phyloP scores from a whole-genome alignment of 2,888 invertebrate genomes.

The Eupithecia dodoneata region DNA sequence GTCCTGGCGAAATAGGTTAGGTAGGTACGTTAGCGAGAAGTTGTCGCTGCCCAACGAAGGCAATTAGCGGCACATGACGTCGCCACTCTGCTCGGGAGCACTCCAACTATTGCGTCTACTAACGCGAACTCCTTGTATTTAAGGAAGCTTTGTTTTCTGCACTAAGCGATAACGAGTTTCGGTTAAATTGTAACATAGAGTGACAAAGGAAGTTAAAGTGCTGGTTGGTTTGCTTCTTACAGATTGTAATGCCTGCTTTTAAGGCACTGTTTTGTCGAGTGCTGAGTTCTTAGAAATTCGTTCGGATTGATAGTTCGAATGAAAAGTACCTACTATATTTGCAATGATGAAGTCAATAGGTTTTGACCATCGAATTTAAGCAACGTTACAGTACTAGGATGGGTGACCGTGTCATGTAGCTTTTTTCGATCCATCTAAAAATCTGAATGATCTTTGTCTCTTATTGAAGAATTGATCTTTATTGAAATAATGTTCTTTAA shows the following conservation, averaged over 20 bases:
- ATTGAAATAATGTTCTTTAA: too few relatives aligned
- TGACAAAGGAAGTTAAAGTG: constrained; percentile 26
- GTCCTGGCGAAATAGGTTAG: constrained; percentile 12
- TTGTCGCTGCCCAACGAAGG: constrained; percentile 63
- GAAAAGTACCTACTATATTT: constrained; percentile 6
- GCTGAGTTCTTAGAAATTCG: constrained; percentile 11
- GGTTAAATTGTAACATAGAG: constrained; percentile 23
- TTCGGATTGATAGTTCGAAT: constrained; percentile 22
- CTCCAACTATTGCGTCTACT: constrained; percentile 56
- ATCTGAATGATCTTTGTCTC: too few relatives aligned
- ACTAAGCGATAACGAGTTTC: constrained; percentile 23
- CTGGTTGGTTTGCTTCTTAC: neutral
- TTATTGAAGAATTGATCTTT: too few relatives aligned
- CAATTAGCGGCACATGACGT: constrained; percentile 75
- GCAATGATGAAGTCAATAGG: constrained; percentile 8
- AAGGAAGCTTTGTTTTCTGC: constrained; percentile 24
- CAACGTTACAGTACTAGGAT: too few relatives aligned
- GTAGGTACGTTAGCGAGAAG: constrained; percentile 30
- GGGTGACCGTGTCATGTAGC: too few relatives aligned
- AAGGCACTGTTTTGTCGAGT: constrained; percentile 12
- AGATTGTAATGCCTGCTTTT: constrained; percentile 19
- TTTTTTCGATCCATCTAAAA: too few relatives aligned
- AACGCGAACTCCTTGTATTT: constrained; percentile 50
- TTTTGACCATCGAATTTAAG: too few relatives aligned
- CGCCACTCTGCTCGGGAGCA: constrained; percentile 57